Conservation (phyloP, 2,888 invertebrate species). For the Mayetiola destructor region DNA sequence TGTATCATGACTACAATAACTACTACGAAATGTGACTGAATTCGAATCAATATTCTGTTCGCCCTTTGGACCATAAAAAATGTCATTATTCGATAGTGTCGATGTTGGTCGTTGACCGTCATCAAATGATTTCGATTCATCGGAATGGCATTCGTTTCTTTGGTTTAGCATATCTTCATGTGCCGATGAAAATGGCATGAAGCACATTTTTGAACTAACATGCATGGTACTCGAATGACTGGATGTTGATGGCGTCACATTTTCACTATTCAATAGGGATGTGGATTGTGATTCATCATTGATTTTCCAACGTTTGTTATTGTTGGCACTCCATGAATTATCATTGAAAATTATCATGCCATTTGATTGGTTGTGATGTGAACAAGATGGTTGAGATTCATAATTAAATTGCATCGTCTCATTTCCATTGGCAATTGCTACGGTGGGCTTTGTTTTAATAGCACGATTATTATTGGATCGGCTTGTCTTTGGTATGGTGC, state of each 20-base stretch:
- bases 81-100: neutral
- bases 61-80: neutral
- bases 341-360: neutral
- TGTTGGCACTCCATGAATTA: too few species aligned
- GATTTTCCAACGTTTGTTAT: constrained; percentile 1
- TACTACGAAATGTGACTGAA: neutral
- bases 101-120: too few species aligned
- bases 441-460: neutral
- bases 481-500: constrained; percentile 7
- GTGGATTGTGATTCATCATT: neutral
- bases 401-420: neutral
- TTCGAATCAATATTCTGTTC: neutral
- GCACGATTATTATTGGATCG: neutral
- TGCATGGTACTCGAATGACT: too few species aligned
- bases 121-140: too few species aligned
- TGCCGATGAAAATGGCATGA: too few species aligned
- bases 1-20: neutral
- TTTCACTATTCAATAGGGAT: too few species aligned
- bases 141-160: too few species aligned
- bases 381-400: neutral
- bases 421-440: neutral
- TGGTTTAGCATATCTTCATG: neutral
- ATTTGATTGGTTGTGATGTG: neutral
- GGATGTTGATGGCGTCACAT: neutral
- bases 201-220: neutral